phyloP scores from a whole-genome alignment of 37 sponge, comb jelly and placozoan genomes.

The Amphimedon queenslandica region DNA sequence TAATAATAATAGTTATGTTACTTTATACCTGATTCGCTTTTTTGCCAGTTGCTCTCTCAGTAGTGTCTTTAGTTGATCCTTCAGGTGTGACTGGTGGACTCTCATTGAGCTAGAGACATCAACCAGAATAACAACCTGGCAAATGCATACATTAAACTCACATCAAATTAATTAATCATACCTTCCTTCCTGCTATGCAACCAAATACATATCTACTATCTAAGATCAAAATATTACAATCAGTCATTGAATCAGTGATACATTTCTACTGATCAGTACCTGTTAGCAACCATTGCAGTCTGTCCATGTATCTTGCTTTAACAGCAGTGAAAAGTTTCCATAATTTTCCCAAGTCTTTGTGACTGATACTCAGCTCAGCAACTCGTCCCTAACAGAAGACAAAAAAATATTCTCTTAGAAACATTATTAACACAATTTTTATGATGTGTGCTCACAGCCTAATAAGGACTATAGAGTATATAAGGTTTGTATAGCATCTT shows the following conservation, averaged over 20 bases:
- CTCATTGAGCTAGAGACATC: not conserved
- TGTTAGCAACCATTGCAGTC: not conserved
- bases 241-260: too few relatives aligned
- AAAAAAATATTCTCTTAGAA: too few relatives aligned
- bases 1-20: not conserved
- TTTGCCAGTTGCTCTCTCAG: not conserved
- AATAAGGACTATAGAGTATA: too few relatives aligned
- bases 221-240: too few relatives aligned
- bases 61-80: not conserved
- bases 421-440: too few relatives aligned
- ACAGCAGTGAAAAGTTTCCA: not conserved
- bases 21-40: too few relatives aligned
- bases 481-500: too few relatives aligned
- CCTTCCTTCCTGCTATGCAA: not conserved
- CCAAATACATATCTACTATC: not conserved
- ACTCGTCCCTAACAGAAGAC: conserved; percentile 1
- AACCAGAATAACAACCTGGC: not conserved
- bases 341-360: not conserved
- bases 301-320: not conserved
- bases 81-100: not conserved
- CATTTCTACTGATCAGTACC: too few relatives aligned
- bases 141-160: not conserved
- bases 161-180: not conserved
- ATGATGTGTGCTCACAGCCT: too few relatives aligned
- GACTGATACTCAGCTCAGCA: not conserved